Evolutionary conservation across 2,888 invertebrate genomes (phyloP), one percentile per base, ranked within the genome.

Genomic region (Mimas tiliae): DNA sequence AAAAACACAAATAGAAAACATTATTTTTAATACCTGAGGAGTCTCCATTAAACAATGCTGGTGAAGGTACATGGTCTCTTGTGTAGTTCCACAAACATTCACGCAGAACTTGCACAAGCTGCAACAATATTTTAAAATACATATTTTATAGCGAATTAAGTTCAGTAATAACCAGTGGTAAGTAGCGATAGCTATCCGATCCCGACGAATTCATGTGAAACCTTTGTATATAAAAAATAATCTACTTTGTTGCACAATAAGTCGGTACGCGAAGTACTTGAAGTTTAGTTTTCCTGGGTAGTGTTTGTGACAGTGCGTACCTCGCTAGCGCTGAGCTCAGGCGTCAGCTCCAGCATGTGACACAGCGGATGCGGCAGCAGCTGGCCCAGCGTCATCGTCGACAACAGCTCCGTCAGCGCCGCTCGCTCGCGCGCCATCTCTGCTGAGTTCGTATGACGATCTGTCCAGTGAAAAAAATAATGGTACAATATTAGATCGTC

Each of bases 61-160:
- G 98, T 0, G 98, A 97, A 0, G 98, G 98, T 27, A 98, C 97
- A 82, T 98, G 96, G 81, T 98, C 98, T 72, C 97, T 95, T 86
- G 98, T 96, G 82, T 98, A 98, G 77, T 96, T 96, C 98, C 98
- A 98, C 67, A 98, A 94, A 78, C 97, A 97, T 81, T 98, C 98
- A 63, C 97, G 95, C 72, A 98, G 86, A 65, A 98, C 94, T 75
- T 96, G 95, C 6, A 96, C 96, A 70, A 97, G 95, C 97, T 96
- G 82, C 66, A 90, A 86, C 45, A 67, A 51, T 58, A 50, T 38
- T 27, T 9, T 9, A 16, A 52, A 33, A 6, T 14, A 14, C 27
- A 6, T 27, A n/a, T n/a, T n/a, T n/a, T 4, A 4, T 27, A 27
- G 27, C 27, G 27, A 27, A 27, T 27, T 3, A 4, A 27, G 27